phyloP scores from a whole-genome alignment of 1,140 invertebrate species.

The Drosophila mauritiana region DNA sequence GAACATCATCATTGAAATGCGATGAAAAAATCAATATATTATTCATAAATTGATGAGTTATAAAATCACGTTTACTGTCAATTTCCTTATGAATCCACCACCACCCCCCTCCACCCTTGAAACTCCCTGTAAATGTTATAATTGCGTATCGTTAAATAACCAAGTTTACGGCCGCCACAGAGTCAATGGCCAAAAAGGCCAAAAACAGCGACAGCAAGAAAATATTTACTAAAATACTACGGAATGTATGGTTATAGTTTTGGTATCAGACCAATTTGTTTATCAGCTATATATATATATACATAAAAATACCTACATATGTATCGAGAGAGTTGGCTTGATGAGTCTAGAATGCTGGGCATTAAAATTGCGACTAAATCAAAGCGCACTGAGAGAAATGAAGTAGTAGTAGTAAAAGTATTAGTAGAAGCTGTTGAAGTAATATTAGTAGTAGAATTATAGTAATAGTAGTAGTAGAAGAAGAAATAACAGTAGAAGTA shows the following conservation, averaged over 20 bases:
- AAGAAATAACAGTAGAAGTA: no score
- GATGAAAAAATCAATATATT: slow-evolving; percentile 16
- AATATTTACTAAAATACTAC: slow-evolving; percentile 46
- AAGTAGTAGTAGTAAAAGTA: no score
- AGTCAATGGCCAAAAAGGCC: slow-evolving; percentile 45
- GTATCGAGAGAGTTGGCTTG: not conserved
- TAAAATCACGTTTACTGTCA: slow-evolving; percentile 34
- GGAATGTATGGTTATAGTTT: slow-evolving; percentile 14
- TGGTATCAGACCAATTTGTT: slow-evolving; percentile 32
- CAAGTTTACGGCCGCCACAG: slow-evolving; percentile 27
- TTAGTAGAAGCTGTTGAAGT: no score
- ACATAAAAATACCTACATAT: not conserved
- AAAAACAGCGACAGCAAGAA: slow-evolving; percentile 8
- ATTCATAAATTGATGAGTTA: slow-evolving; percentile 32
- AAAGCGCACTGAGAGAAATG: slow-evolving; percentile 8
- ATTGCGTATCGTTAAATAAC: slow-evolving; percentile 32
- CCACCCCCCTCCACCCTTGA: not conserved
- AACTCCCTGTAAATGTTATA: slow-evolving; percentile 18
- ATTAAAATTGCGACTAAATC: slow-evolving; percentile 27
- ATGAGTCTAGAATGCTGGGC: slow-evolving; percentile 28
- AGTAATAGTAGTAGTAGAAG: no score
- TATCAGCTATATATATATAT: slow-evolving; percentile 1
- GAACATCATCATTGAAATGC: slow-evolving; percentile 7
- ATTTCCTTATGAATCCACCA: slow-evolving; percentile 21
- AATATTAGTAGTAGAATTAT: no score